These are phyloP conservation scores for Sebastes itinus DNA, from an alignment of 2,797 vertebrate species.

Conservation along the genomic window DNA sequence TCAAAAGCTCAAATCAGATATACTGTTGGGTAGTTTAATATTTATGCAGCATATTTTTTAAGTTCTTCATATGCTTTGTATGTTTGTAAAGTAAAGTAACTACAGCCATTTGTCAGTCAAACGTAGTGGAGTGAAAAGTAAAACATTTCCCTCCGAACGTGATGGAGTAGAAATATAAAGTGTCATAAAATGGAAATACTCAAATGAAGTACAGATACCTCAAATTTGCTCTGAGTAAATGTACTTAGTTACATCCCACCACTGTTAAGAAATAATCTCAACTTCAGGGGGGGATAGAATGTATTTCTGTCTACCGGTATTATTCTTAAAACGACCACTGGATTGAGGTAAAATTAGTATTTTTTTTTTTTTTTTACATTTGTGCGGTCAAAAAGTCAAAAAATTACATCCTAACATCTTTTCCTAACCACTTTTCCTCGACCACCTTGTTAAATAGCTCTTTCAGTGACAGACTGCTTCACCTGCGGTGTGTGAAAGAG, in stretches of 20 bases:
- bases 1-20: neutral
- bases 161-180: neutral
- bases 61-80: neutral
- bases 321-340: neutral
- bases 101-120: too few species aligned
- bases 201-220: neutral
- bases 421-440: too few species aligned
- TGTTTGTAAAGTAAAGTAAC: too few species aligned
- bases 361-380: too few species aligned
- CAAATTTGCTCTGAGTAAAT: neutral
- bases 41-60: neutral
- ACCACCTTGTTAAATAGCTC: too few species aligned
- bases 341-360: too few species aligned
- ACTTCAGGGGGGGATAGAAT: neutral
- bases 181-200: neutral
- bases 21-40: neutral
- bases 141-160: neutral
- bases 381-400: too few species aligned
- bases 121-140: too few species aligned
- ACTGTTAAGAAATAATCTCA: neutral
- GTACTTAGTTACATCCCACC: neutral
- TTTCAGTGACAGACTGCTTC: too few species aligned
- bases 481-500: too few species aligned
- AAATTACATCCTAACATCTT: too few species aligned
- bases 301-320: neutral